Base-by-base conservation (phyloP, 2,797 vertebrate genomes). In the Sebastes aleutianus region DNA sequence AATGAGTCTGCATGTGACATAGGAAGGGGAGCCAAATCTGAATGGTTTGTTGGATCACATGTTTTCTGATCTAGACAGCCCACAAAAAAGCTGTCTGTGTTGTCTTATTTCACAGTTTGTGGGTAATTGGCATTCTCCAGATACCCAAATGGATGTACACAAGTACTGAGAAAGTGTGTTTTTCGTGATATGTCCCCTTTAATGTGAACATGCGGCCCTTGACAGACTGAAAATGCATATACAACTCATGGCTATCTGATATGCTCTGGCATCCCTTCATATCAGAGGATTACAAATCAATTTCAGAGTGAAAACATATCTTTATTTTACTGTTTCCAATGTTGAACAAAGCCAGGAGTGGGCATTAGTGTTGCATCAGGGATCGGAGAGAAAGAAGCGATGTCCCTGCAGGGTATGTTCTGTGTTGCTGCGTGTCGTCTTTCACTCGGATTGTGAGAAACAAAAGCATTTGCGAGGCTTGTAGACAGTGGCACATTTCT, bases 401-500 rank as follows among this genome's bases (percentile, higher is more conserved):
- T 61, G 67, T 66, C 79, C 84, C 65, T 73, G 47, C 31, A 68
- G 80, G 74, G 62, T 69, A 56, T 70, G 79, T 80, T 80, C 14
- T 68, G 66, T 77, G 50, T 80, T 85, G 36, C 59, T 68, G 58
- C 54, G 36, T 10, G 50, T 64, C 13, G 8, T 67, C 66, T 85
- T 82, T 83, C 63, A 59, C 58, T 75, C 27, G 79, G 59, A 78
- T 84, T 74, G 61, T 65, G 71, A 47, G 58, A 86, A 64, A 80
- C 70, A 78, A 76, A 81, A 81, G 62, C 63, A 57, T 82, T 78
- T 80, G n/a, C 24, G 13, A 29, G 63, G 58, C 76, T 74, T 29
- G 70, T 68, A 68, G 65, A 87, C 74, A 63, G 65, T 58, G 77
- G 79, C 64, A 83, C 50, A 83, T 79, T 69, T 72, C 78, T 89